Evolutionary conservation across 2,113 vertebrate species (phyloP).

Genomic region (Alligator mississippiensis): DNA sequence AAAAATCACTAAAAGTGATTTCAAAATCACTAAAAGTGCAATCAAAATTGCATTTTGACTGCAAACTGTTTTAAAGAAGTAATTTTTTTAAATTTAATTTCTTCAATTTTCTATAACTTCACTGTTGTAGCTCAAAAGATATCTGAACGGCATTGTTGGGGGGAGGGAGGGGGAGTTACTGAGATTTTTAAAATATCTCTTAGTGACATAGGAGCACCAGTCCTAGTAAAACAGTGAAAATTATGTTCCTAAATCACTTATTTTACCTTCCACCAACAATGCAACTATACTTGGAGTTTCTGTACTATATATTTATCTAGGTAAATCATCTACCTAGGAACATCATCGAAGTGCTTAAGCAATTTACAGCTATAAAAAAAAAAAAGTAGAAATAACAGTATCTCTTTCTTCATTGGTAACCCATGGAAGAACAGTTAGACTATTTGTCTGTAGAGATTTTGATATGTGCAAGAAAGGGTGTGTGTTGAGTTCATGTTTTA

Average conservation of each 20-base stretch:
- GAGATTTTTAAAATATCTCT: background rate
- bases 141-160: background rate
- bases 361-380: constrained; percentile 22
- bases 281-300: background rate
- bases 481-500: background rate
- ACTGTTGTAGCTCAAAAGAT: background rate
- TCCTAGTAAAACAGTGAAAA: background rate
- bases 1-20: background rate
- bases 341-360: background rate
- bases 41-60: background rate
- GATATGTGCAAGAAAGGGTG: background rate
- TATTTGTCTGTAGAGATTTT: background rate
- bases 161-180: background rate
- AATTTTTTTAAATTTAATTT: background rate
- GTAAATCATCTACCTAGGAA: constrained; percentile 17
- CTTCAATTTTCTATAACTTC: background rate
- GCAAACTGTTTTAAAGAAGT: background rate
- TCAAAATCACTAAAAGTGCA: background rate
- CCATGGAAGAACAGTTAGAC: constrained; percentile 1
- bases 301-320: background rate
- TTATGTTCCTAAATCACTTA: background rate
- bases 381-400: constrained; percentile 27
- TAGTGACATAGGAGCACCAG: background rate
- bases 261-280: background rate
- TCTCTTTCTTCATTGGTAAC: constrained; percentile 49